These are phyloP conservation scores for Mallotus villosus DNA, from an alignment of 2,797 vertebrate genomes.

Conservation along the genomic window DNA sequence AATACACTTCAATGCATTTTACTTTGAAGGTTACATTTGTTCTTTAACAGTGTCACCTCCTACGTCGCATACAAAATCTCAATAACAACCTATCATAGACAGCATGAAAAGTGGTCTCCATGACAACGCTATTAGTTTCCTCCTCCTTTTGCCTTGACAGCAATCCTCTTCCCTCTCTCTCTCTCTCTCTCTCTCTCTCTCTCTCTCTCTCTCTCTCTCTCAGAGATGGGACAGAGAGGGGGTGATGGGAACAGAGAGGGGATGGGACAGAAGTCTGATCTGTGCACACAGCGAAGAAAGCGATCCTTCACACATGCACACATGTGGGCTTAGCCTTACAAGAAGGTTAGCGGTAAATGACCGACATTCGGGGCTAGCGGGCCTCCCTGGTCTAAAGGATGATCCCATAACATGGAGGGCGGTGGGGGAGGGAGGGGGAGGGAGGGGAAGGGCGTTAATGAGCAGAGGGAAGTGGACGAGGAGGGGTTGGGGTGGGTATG, in stretches of 20 bases:
- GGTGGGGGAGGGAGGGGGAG: neutral
- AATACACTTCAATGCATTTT: too few species aligned
- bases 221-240: conserved; percentile 38
- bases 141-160: neutral
- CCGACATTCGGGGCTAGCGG: neutral
- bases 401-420: conserved; percentile 25
- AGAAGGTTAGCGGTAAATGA: neutral
- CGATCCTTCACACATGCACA: neutral
- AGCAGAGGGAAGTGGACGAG: conserved; percentile 1
- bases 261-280: conserved; percentile 37
- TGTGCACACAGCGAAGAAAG: conserved; percentile 16
- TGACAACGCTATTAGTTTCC: neutral
- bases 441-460: conserved; percentile 2
- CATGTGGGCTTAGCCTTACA: neutral
- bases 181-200: too few species aligned
- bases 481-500: neutral
- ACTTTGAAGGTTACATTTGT: neutral
- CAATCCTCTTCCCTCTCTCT: too few species aligned
- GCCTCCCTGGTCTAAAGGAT: conserved; percentile 22
- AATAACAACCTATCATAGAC: neutral
- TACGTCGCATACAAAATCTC: neutral
- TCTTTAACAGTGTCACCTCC: neutral
- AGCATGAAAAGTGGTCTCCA: neutral
- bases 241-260: conserved; percentile 43
- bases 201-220: too few species aligned